Evolutionary conservation across 2,113 vertebrate species (phyloP).

Genomic region (Malaclemys terrapin): DNA sequence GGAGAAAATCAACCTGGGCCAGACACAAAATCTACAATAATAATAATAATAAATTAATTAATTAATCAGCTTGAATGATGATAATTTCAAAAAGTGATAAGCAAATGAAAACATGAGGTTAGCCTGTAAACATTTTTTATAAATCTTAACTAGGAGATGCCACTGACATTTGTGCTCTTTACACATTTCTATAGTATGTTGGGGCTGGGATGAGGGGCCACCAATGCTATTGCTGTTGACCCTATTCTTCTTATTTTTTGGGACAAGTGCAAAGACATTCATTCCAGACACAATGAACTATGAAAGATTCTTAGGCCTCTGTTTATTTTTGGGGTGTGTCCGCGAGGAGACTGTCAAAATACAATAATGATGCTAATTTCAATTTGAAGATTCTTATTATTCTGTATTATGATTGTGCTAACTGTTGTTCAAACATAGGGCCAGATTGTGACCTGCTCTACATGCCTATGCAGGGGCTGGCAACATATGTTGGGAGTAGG

Average conservation of each 20-base stretch:
- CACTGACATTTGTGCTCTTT: neutral
- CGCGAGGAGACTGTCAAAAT: neutral
- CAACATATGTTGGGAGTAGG: neutral
- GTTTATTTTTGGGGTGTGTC: neutral
- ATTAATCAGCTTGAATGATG: neutral
- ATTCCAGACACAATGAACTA: neutral
- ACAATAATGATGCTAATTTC: neutral
- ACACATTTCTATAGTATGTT: neutral
- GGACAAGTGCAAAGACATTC: neutral
- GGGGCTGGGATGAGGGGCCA: neutral
- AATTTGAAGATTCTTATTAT: neutral
- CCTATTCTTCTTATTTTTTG: neutral
- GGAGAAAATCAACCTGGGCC: neutral
- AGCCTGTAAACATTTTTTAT: neutral
- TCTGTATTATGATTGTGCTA: neutral
- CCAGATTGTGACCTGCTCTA: neutral
- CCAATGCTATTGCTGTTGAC: neutral
- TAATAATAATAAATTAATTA: neutral
- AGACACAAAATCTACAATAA: neutral
- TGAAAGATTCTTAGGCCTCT: neutral
- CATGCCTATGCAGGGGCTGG: neutral
- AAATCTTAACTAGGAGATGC: neutral
- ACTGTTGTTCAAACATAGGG: rapidly evolving
- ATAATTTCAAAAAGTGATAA: neutral
- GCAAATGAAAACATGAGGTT: neutral